These are phyloP conservation scores for Ladona fulva DNA, from an alignment of 1,140 invertebrate genomes.

Conservation along the genomic window DNA sequence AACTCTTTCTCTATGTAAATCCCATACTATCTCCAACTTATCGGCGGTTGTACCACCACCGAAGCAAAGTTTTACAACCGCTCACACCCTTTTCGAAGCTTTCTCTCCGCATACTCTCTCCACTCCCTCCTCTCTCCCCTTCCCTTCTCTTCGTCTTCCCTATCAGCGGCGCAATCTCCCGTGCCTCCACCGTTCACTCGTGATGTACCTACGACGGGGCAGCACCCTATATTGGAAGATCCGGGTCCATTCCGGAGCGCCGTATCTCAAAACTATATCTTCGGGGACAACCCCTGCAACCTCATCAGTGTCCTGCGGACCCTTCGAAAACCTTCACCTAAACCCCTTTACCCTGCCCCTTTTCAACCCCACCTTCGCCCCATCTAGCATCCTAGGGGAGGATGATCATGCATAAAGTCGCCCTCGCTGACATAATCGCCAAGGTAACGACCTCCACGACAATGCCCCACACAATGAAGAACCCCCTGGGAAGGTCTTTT, in stretches of 20 bases:
- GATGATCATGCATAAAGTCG: constrained; percentile 9
- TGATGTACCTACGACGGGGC: background rate
- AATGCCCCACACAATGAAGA: background rate
- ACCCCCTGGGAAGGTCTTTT: background rate
- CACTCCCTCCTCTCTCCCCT: background rate
- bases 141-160: background rate
- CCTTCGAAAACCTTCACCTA: background rate
- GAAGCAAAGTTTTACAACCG: background rate
- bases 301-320: background rate
- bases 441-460: background rate
- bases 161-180: background rate
- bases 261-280: background rate
- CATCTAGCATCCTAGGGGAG: background rate
- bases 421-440: constrained; percentile 4
- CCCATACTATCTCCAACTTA: background rate
- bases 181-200: background rate
- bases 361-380: background rate
- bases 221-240: background rate
- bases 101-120: no score
- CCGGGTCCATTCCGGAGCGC: background rate
- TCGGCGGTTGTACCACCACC: background rate
- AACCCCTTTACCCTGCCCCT: background rate
- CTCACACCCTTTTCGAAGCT: background rate
- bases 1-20: background rate
- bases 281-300: background rate